These are phyloP conservation scores for Drosophila funebris DNA, from an alignment of 1,140 invertebrate genomes.

Conservation along the genomic window DNA sequence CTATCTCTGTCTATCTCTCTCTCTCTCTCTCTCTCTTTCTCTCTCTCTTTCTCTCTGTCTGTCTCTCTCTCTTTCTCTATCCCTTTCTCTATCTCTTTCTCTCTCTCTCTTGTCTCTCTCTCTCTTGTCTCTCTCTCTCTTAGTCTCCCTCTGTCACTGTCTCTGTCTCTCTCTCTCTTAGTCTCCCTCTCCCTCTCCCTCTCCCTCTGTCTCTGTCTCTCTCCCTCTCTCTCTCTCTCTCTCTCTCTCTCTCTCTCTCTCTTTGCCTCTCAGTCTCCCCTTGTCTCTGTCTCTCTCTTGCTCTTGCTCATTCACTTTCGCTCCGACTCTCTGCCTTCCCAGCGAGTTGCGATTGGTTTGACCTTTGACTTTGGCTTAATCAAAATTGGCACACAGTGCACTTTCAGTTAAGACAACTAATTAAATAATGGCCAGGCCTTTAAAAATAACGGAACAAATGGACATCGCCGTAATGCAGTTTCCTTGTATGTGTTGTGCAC, in stretches of 20 bases:
- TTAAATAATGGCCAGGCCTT: slow-evolving; percentile 54
- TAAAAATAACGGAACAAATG: slow-evolving; percentile 26
- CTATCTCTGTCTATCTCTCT: too few relatives aligned
- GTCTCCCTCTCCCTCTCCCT: too few relatives aligned
- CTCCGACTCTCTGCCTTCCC: neutral
- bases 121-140: too few relatives aligned
- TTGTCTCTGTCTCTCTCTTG: neutral
- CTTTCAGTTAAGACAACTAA: slow-evolving; percentile 49
- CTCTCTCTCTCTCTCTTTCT: too few relatives aligned
- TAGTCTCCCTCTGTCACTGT: too few relatives aligned
- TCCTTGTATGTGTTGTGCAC: slow-evolving; percentile 50
- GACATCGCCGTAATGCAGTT: slow-evolving; percentile 68
- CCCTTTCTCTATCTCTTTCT: too few relatives aligned
- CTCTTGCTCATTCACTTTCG: neutral
- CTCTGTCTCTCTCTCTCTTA: too few relatives aligned
- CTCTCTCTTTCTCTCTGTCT: too few relatives aligned
- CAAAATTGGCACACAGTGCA: slow-evolving; percentile 36
- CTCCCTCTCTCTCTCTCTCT: neutral
- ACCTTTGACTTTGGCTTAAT: slow-evolving; percentile 35
- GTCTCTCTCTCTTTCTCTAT: too few relatives aligned
- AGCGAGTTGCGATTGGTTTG: neutral
- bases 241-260: neutral
- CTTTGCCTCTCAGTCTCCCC: too few relatives aligned
- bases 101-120: too few relatives aligned
- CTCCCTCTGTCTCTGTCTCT: too few relatives aligned